Conservation (phyloP, 2,888 invertebrate genomes). For the Marronus borbonicus region DNA sequence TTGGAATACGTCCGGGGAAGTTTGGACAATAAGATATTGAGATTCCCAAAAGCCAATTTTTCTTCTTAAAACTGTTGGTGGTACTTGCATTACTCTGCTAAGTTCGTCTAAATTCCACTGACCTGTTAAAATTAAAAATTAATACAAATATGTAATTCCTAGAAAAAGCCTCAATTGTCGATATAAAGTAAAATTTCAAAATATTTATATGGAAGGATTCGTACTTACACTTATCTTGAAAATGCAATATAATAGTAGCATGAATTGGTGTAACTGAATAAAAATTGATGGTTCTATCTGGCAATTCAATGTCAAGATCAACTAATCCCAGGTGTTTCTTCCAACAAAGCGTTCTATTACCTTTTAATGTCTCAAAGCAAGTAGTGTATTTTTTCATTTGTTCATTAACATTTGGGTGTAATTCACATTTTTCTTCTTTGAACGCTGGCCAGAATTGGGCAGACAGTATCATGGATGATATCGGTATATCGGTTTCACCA, state of each 20-base stretch:
- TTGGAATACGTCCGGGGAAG: constrained; percentile 81
- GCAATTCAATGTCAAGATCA: constrained; percentile 90
- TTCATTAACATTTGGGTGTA: constrained; percentile 85
- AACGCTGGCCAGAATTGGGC: constrained; percentile 99
- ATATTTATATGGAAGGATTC: neutral
- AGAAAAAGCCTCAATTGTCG: too few species aligned
- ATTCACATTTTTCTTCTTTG: constrained; percentile 92
- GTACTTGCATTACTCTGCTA: constrained; percentile 89
- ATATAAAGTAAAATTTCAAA: too few species aligned
- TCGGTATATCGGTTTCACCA: constrained; percentile 70
- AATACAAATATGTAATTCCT: neutral
- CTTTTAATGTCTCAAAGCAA: constrained; percentile 91
- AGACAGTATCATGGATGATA: constrained; percentile 93
- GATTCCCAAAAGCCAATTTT: constrained; percentile 96
- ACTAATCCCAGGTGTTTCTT: constrained; percentile 95
- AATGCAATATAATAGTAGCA: constrained; percentile 94
- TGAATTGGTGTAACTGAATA: constrained; percentile 93
- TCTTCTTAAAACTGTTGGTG: constrained; percentile 86
- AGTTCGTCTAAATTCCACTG: constrained; percentile 92
- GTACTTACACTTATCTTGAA: constrained; percentile 85
- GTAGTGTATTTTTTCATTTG: constrained; percentile 91
- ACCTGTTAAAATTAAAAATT: constrained; percentile 68
- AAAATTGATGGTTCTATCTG: constrained; percentile 81
- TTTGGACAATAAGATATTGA: constrained; percentile 89
- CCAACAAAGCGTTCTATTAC: constrained; percentile 94